Evolutionary conservation across 2,113 vertebrate genomes (phyloP).

Genomic region (Crotalus horridus): DNA sequence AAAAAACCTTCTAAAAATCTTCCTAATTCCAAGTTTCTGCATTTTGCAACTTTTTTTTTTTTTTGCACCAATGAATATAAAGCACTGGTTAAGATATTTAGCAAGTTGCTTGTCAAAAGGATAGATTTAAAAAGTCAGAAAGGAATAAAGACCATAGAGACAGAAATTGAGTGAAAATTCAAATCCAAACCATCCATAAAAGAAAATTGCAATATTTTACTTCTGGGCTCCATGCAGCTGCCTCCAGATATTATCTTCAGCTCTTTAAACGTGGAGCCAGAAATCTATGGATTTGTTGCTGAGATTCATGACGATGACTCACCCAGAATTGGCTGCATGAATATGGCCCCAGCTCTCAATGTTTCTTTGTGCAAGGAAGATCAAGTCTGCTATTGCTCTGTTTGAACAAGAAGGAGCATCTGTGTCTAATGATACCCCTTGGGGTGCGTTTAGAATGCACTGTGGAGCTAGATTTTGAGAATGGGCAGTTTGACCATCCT

Average conservation of each 20-base stretch:
- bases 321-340: neutral
- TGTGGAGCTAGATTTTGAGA: neutral
- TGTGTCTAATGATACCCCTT: neutral
- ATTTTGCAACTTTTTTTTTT: neutral
- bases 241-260: neutral
- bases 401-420: neutral
- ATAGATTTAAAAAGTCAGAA: neutral
- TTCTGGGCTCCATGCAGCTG: neutral
- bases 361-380: neutral
- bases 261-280: neutral
- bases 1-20: neutral
- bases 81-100: neutral
- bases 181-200: neutral
- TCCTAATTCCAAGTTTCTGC: neutral
- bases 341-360: neutral
- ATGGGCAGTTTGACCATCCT: neutral
- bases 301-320: slow-evolving; percentile 4
- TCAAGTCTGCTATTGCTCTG: neutral
- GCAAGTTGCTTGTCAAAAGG: neutral
- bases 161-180: neutral
- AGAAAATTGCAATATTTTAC: neutral
- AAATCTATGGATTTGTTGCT: neutral
- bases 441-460: neutral
- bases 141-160: neutral
- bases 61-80: neutral